Evolutionary conservation across 2,113 vertebrate genomes (phyloP), one percentile per base, ranked within the genome.

Genomic region (Colaptes auratus): DNA sequence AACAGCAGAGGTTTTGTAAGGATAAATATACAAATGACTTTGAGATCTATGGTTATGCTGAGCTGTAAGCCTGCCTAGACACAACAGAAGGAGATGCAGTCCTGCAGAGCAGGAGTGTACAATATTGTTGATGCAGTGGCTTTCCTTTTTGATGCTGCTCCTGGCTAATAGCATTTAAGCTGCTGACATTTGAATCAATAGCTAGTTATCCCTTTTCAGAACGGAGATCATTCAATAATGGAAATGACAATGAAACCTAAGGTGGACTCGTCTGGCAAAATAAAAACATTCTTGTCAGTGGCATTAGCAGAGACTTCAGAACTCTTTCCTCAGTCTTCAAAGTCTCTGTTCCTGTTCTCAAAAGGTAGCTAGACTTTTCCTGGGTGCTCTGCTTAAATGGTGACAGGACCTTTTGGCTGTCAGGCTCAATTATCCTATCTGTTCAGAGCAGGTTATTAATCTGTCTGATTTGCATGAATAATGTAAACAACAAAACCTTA

Each of bases 111-210:
- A 2, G 35, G n/a, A 61, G 56, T 6, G 21, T 55, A 58, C 60
- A 52, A 31, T 55, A 63, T n/a, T 33, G n/a, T 82, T 89, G 58
- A 85, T 87, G 61, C 36, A 77, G 36, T 27, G 75, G 61, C 71
- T 76, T 94, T 90, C 77, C 58, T 55, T 88, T 92, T 89, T 92
- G 74, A 81, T 82, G 46, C 35, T 71, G 44, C 59, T 75, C 10
- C 53, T 91, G 82, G 44, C 27, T 91, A 92, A 91, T 80, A 72
- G 52, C 78, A 86, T 84, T 84, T 93, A 95, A 92, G 65, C 65
- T 92, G 92, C 78, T 91, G 93, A 94, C 86, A 73, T 75, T 88
- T 59, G 75, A 95, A 94, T 96, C 94, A 92, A 95, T 96, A 95
- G 59, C 88, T 82, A 92, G 78, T 95, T 94, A 84, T 78, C 69